Base-by-base conservation (phyloP, 2,113 vertebrate genomes). In the Syngnathus scovelli region DNA sequence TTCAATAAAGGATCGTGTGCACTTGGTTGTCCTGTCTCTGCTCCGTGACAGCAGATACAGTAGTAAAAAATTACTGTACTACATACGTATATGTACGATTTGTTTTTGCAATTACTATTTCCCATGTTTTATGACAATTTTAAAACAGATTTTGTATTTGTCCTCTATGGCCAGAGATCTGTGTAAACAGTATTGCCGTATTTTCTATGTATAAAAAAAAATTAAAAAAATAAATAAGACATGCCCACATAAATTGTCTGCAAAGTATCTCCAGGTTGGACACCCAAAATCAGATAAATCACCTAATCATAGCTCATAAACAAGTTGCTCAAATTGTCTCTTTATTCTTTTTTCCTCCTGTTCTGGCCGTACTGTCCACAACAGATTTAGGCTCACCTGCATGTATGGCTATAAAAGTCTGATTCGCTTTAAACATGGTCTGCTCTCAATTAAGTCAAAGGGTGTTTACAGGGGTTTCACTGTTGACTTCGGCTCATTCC, bases 401-500 rank as follows among this genome's bases (percentile, higher is more conserved):
- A 4, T 41, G 59, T 61, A 6, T 61, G 38, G 58, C 33, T 13
- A 11, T 61, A 37, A n/a, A 61, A 8, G 55, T 59, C 18, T 21
- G 37, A 39, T 39, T 39, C 10, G 41, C 38, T 61, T 61, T 38
- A 41, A n/a, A 21, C 16, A 61, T 43, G 19, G 19, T 21, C 59
- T 41, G 59, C 21, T 41, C 10, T 41, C 59, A 39, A n/a, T 61
- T 39, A 61, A 61, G 8, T 61, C 59, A 12, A n/a, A 12, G 38
- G 38, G 59, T 61, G 59, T 61, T 61, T 61, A 61, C 38, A 38
- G 39, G 7, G 38, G 19, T 61, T 61, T 61, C 38, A 21, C 38
- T 41, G 59, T 61, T 61, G 59, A 61, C 59, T 41, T 61, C 19
- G 41, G 59, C 59, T n/a, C 18, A n/a, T 61, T 61, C 38, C 38